Evolutionary conservation across 2,113 vertebrate species (phyloP), one percentile per base, ranked within the genome.

Genomic region (Melanostigma gelatinosum): DNA sequence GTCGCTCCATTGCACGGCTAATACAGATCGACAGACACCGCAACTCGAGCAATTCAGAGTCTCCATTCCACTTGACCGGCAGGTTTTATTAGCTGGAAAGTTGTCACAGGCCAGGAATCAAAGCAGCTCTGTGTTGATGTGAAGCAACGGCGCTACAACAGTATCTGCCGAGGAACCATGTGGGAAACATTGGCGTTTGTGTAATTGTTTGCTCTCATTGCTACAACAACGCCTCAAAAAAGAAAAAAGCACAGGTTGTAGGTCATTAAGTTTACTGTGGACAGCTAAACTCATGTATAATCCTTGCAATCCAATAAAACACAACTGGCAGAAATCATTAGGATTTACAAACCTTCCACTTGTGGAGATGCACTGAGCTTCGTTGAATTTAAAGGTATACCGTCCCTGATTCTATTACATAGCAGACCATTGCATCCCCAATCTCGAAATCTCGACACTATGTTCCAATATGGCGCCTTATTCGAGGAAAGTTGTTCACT

Each of bases 71-170:
- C 44, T 80, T 75, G 75, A 87, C 60, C 60, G 24, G 75, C 62
- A 78, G 27, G 48, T 68, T 84, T 72, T 74, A 34, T 79, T 44
- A 79, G 50, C 66, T 83, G 80, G 84, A 89, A 80, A 79, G 55
- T 82, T 24, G 20, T 24, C 36, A 48, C 60, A 52, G 60, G 69
- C 70, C 75, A 82, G 63, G 61, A 87, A 64, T 50, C 42, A 64
- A 80, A 75, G 67, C 60, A 34, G 54, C 16, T 75, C 75, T 66
- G 69, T 69, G 62, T 72, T 80, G 76, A n/a, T 82, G 75, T 79
- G 63, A 80, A 18, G 55, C 61, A 75, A 58, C 63, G 15, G 27
- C 1, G 15, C 27, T 77, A 22, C 44, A 86, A 79, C 65, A 74
- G 61, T 38, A 24, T 79, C 27, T 61, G 29, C 42, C 0, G 50